Conservation (phyloP, 35 echinoderm and acorn worm genomes). For the Amphiura filiformis region DNA sequence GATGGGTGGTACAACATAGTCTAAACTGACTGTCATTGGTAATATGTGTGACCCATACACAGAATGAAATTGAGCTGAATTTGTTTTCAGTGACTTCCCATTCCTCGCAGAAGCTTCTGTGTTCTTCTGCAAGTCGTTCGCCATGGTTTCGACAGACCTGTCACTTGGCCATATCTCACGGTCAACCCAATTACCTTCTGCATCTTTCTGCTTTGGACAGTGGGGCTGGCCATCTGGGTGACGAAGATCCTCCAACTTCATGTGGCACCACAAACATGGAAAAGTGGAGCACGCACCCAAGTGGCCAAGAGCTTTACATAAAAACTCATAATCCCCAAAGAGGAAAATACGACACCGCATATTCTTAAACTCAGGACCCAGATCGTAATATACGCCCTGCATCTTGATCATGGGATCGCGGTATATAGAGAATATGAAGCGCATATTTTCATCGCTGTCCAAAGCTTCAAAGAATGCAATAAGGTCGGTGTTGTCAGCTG, state of each 20-base stretch:
- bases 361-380: background rate
- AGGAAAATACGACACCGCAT: background rate
- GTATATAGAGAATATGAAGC: background rate
- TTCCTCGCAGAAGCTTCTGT: constrained; percentile 13
- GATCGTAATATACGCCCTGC: background rate
- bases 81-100: constrained; percentile 4
- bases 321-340: constrained; percentile 42
- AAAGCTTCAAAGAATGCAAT: background rate
- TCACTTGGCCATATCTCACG: background rate
- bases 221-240: background rate
- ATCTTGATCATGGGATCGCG: background rate
- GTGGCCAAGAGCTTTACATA: constrained; percentile 21
- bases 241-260: background rate
- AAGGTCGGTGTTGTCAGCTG: constrained; percentile 19
- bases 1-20: constrained; percentile 2
- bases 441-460: background rate
- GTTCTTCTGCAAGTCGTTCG: background rate
- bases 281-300: constrained; percentile 5
- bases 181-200: background rate
- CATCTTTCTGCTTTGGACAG: background rate
- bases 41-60: background rate
- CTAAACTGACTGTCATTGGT: background rate
- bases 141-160: background rate
- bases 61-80: constrained; percentile 1
- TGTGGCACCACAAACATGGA: constrained; percentile 30